A percentile compares a stretch with the other conserved stretches of the same genome.
phyloP scores from a whole-genome alignment of 1,140 invertebrate species.

The Nebria ingens region DNA sequence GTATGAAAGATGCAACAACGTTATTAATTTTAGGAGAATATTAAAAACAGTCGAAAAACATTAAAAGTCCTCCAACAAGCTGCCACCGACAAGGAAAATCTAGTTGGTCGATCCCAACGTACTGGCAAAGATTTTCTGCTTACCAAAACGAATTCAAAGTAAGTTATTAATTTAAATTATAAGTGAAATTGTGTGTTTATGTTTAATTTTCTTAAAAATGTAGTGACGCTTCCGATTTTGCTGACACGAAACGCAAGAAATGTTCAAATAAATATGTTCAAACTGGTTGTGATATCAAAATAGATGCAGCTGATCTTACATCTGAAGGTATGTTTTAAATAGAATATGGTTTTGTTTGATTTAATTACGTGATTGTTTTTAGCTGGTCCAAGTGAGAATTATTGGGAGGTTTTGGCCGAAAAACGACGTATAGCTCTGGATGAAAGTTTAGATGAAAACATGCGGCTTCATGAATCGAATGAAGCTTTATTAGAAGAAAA shows the following conservation, averaged over 20 bases:
- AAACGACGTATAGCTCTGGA: constrained; percentile 50
- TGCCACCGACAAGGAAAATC: constrained; percentile 51
- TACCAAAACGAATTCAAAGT: background rate
- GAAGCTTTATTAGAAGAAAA: constrained; percentile 52
- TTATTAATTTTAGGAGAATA: constrained; percentile 31
- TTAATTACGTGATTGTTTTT: constrained; percentile 13
- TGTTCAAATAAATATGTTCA: constrained; percentile 41
- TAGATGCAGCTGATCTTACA: constrained; percentile 48
- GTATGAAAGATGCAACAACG: constrained; percentile 5
- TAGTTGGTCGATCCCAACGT: constrained; percentile 40
- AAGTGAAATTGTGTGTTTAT: background rate
- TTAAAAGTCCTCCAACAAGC: constrained; percentile 50
- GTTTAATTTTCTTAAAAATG: background rate
- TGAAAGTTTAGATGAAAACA: constrained; percentile 53
- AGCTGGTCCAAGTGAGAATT: constrained; percentile 50
- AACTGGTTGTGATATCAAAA: constrained; percentile 40
- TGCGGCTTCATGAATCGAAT: constrained; percentile 41
- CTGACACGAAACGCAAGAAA: constrained; percentile 29
- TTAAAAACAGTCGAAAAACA: constrained; percentile 42
- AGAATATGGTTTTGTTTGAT: no score
- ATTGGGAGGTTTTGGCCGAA: constrained; percentile 57
- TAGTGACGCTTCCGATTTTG: constrained; percentile 35
- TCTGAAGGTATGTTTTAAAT: constrained; percentile 35
- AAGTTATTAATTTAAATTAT: background rate
- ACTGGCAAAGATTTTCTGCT: constrained; percentile 17